Evolutionary conservation across 35 echinoderm and acorn worm species (phyloP), one percentile per base, ranked within the genome.

Genomic region (Heliocidaris tuberculata): DNA sequence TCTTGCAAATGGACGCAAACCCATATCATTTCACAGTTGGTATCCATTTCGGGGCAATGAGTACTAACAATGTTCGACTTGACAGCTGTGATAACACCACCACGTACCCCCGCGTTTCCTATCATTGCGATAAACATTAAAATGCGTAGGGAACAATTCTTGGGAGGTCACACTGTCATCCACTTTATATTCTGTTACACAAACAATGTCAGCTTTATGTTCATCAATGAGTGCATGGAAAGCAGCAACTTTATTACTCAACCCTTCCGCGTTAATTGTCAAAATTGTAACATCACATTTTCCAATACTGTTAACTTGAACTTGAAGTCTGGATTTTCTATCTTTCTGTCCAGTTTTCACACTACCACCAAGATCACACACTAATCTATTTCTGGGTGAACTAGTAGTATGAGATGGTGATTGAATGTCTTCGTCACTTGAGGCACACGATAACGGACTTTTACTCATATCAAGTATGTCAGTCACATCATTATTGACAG

Each of bases 21-120:
- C 93, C 93, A 94, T 13, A 94, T 85, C 8, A 94, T 94, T 94
- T 94, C 93, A 94, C 93, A 94, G 59, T 94, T 17, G 56, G 29
- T 94, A n/a, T n/a, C n/a, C n/a, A n/a, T n/a, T n/a, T n/a, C n/a
- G n/a, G n/a, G n/a, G n/a, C n/a, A n/a, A n/a, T n/a, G n/a, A n/a
- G n/a, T n/a, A n/a, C n/a, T n/a, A n/a, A n/a, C n/a, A n/a, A n/a
- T n/a, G n/a, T n/a, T 31, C 11, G 93, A 70, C 29, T 85, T 94
- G 60, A 94, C 60, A 94, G 60, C 93, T 19, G 93, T 94, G n/a
- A 94, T 94, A 30, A 94, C 60, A 52, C 50, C 24, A 32, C 85
- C 85, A n/a, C n/a, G n/a, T n/a, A 86, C 85, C 85, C 24, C 85
- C 85, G 24, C 85, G 85, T 86, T 86, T 86, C 31, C 85, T 93